These are phyloP conservation scores for Eleginops maclovinus DNA, from an alignment of 2,113 vertebrate species.

Conservation along the genomic window DNA sequence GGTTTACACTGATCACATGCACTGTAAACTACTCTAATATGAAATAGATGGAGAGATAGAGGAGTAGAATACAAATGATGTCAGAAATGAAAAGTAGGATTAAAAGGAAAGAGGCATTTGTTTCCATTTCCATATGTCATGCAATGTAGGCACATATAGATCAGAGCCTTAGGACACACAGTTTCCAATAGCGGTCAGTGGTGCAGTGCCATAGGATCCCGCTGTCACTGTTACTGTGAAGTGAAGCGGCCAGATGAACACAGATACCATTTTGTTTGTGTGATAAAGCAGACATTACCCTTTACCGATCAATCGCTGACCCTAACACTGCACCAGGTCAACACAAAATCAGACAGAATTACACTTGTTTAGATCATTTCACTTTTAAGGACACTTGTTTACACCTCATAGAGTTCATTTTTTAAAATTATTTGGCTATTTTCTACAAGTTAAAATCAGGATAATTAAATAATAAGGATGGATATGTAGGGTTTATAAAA, in stretches of 20 bases:
- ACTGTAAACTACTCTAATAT: not conserved
- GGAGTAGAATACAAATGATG: not conserved
- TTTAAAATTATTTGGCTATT: not conserved
- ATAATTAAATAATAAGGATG: conserved; percentile 56
- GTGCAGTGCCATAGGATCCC: conserved; percentile 30
- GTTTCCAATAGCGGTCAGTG: conserved; percentile 59
- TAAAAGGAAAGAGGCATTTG: not conserved
- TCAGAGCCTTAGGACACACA: conserved; percentile 58
- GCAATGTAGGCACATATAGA: conserved; percentile 59
- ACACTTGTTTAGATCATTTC: not conserved
- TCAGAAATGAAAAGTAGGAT: not conserved
- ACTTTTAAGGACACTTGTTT: not conserved
- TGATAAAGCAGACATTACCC: conserved; percentile 11
- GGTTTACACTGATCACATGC: no score
- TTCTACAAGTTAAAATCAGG: not conserved
- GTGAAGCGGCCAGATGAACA: not conserved
- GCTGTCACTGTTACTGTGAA: conserved; percentile 18
- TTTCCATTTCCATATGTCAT: conserved; percentile 56
- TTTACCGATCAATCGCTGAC: not conserved
- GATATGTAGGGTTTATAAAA: conserved; percentile 48
- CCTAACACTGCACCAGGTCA: not conserved
- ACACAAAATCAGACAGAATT: not conserved
- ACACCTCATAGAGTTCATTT: not conserved
- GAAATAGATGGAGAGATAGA: not conserved
- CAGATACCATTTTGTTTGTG: not conserved